Base-by-base conservation (phyloP, 2,888 invertebrate species). In the Drosophila mimica region DNA sequence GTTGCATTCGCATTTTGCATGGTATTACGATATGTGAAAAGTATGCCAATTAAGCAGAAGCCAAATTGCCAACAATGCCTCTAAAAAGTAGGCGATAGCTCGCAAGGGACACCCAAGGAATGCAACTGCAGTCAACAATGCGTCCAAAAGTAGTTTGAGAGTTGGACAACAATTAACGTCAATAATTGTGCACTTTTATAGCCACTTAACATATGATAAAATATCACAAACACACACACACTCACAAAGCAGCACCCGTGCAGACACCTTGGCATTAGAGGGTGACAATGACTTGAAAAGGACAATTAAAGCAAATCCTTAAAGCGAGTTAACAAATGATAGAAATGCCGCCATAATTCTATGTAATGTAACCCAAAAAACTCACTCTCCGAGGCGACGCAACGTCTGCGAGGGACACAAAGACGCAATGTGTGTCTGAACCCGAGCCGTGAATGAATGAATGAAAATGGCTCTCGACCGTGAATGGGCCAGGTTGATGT, bases 191-290 rank as follows among this genome's bases (percentile, higher is more conserved):
- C 54, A 75, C 79, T 88, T 91, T 91, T 91, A 88, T 90, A 84
- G 89, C 91, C 91, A 92, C 91, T 92, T 91, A 92, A 91, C 91
- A 91, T 89, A 89, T 82, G 90, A 90, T 90, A 84, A 85, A 84
- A 79, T 86, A 83, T 64, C 75, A 62, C 58, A 79, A 74, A 20
- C 38, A 68, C 15, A 48, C 34, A 40, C 51, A 56, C 25, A 51
- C 28, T 48, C 13, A 65, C 28, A 78, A 79, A 66, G 71, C 51
- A 59, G 65, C 60, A 66, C 54, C 56, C 76, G 49, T 59, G 59
- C 65, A 69, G 76, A 81, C 81, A 81, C 81, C 73, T 79, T 57
- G 59, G 81, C 81, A 81, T 81, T 81, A 77, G 63, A 60, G 54
- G 60, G 49, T 43, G 54, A 84, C 89, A 87, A 87, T 76, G 74